Conservation (phyloP, 2,888 invertebrate genomes). For the Mystacides longicornis region DNA sequence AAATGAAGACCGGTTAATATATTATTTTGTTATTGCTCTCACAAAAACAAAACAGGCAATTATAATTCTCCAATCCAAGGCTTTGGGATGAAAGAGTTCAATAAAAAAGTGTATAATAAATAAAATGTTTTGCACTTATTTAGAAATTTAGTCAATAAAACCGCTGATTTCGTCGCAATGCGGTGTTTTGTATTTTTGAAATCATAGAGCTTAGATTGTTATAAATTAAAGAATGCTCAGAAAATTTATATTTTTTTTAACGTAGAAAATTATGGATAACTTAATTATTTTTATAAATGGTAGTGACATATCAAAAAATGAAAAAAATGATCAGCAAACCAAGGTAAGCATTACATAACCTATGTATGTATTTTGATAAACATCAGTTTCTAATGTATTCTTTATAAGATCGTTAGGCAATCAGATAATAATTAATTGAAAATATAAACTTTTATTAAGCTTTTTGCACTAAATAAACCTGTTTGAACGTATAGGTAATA, state of each 20-base stretch:
- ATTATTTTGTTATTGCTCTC: no score
- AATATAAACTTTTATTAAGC: no score
- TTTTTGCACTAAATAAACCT: no score
- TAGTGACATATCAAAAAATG: not conserved
- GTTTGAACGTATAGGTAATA: no score
- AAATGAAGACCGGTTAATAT: not conserved
- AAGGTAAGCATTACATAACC: not conserved
- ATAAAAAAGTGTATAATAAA: no score
- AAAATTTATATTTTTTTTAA: not conserved
- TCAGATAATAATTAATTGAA: no score
- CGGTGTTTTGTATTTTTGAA: not conserved
- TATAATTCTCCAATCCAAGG: no score
- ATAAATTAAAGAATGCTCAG: not conserved
- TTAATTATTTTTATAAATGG: not conserved
- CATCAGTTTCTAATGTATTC: no score
- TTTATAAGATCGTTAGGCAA: no score
- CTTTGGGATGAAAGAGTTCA: no score
- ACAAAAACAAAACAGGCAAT: no score
- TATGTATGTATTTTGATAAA: not conserved
- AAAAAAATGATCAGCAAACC: not conserved
- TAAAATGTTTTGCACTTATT: no score
- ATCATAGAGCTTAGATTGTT: not conserved
- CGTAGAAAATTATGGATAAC: not conserved
- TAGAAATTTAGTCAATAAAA: not conserved
- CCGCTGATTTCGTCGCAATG: not conserved